Base-by-base conservation (phyloP, 2,888 invertebrate species). In the Thecocarcelia acutangulata region DNA sequence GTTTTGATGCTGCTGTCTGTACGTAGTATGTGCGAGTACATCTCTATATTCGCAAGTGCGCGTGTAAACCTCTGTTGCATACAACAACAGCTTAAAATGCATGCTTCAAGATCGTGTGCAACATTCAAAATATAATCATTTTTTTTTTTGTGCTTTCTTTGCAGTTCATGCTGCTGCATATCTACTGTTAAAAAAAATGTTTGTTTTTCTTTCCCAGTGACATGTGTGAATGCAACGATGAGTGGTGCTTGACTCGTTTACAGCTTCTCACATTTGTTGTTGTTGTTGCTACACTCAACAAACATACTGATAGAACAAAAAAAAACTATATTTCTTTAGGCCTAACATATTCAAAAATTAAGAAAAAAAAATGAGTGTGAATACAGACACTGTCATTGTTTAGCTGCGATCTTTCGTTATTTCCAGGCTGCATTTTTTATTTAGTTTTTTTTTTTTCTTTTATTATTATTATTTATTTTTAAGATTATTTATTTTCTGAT, bases 351-450 rank as follows among this genome's bases (percentile, higher is more conserved):
- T 58, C 58, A 42, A 59, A 66, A 68, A 50, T 12, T 24, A 24
- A 5, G 1, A 33, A 58, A 66, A 66, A 63, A 24, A 24, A 24
- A 24, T 24, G 33, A 76, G 72, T 76, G 73, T 61, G 73, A 77
- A 73, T 78, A 82, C 74, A 82, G 54, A 82, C 77, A 63, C 74
- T 54, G 48, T 58, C 81, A 74, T 82, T 82, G 81, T 77, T 77
- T 59, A 17, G 4, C 19, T 61, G 33, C 15, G 33, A 74, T 56
- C 50, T 66, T 66, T 37, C 44, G 33, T 21, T 69, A 37, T 77
- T 59, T 42, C 8, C 8, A 52, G 37, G 13, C n/a, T 74, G 64
- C 46, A 52, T 76, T 44, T 52, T 9, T 40, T 58, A 19, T 56
- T 46, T 52, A 17, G 28, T 54, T 46, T 12, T 17, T 24, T 21